Percentiles rank a stretch among this genome's conserved stretches.
Evolutionary conservation across 2,113 vertebrate genomes (phyloP).

Genomic region (Mixornis gularis): DNA sequence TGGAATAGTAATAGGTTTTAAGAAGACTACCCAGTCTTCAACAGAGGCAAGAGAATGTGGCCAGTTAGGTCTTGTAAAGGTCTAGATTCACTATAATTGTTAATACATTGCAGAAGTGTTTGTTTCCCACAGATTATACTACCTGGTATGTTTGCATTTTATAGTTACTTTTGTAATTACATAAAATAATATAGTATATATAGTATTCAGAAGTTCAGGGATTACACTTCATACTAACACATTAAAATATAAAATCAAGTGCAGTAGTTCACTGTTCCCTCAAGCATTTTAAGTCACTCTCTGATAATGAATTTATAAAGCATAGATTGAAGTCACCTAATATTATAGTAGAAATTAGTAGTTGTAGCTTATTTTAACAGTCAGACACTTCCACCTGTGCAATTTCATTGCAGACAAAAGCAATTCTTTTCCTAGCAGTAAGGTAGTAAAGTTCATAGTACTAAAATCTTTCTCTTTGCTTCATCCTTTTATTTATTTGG

Average conservation of each 20-base stretch:
- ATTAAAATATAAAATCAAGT: background rate
- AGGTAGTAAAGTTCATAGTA: background rate
- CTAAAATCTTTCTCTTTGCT: background rate
- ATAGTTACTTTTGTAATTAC: background rate
- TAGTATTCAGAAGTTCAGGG: background rate
- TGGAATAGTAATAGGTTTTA: background rate
- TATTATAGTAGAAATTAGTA: background rate
- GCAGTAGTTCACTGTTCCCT: background rate
- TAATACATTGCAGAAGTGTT: background rate
- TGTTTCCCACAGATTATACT: background rate
- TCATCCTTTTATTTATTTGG: conserved; percentile 14
- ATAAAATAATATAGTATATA: background rate
- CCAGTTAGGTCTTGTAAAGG: background rate
- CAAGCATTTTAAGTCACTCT: background rate
- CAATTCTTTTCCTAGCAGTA: background rate
- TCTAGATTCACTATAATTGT: background rate
- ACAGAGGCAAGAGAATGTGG: background rate
- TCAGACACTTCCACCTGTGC: background rate
- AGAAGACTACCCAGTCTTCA: background rate
- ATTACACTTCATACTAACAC: background rate
- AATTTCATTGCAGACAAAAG: background rate
- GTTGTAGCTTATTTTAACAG: background rate
- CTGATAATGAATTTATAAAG: background rate
- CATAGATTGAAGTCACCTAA: background rate
- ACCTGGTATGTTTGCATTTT: background rate